Evolutionary conservation across 2,113 vertebrate species (phyloP).

Genomic region (Istiophorus platypterus): DNA sequence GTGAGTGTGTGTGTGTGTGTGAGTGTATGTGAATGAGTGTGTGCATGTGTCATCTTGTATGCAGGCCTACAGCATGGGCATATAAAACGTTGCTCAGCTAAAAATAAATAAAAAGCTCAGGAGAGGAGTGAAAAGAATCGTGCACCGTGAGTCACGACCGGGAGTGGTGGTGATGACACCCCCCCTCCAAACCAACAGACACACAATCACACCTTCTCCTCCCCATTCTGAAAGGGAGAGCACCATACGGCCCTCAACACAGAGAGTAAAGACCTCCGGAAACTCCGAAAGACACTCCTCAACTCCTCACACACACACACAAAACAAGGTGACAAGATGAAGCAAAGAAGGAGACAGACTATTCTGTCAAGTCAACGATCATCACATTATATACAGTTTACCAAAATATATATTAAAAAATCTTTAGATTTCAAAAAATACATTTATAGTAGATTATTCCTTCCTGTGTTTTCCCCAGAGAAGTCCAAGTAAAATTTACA

Average conservation of each 20-base stretch:
- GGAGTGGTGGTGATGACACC: constrained; percentile 70
- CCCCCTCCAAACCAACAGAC: constrained; percentile 31
- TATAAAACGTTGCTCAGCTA: constrained; percentile 75
- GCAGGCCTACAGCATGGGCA: constrained; percentile 50
- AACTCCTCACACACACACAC: constrained; percentile 23
- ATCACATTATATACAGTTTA: neutral
- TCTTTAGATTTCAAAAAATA: neutral
- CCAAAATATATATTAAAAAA: neutral
- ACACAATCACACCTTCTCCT: constrained; percentile 42
- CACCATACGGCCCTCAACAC: constrained; percentile 33
- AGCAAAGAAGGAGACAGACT: neutral
- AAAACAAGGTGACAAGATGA: neutral
- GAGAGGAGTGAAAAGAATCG: constrained; percentile 72
- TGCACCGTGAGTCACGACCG: constrained; percentile 72
- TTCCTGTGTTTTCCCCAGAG: neutral
- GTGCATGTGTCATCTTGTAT: constrained; percentile 47
- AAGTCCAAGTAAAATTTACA: neutral
- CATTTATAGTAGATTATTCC: neutral
- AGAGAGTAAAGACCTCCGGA: constrained; percentile 36
- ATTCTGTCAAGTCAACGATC: constrained; percentile 1
- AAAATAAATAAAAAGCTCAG: constrained; percentile 75
- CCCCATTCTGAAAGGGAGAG: constrained; percentile 45
- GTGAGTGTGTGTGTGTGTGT: neutral
- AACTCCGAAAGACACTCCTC: constrained; percentile 19
- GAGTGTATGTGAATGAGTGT: constrained; percentile 27